phyloP scores from a whole-genome alignment of 92 coral and sea anemone species.

The Montipora capitata region DNA sequence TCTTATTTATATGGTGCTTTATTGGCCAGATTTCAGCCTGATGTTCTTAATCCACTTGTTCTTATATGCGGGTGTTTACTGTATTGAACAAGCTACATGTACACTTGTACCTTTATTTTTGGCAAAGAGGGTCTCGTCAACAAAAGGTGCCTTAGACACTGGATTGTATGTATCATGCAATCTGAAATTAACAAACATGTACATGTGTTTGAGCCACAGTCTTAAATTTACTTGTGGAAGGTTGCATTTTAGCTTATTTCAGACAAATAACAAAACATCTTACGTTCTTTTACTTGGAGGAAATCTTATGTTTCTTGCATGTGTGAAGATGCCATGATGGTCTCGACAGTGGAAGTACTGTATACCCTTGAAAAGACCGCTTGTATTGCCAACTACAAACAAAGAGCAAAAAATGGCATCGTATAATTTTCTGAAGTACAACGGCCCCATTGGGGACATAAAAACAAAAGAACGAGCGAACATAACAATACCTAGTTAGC shows the following conservation, averaged over 20 bases:
- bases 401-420: neutral
- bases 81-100: neutral
- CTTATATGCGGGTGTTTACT: neutral
- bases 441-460: too few species aligned
- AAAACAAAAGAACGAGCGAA: too few species aligned
- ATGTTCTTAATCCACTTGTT: too few species aligned
- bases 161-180: slow-evolving; percentile 79
- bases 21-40: too few species aligned
- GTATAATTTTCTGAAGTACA: neutral
- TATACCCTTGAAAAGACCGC: slow-evolving; percentile 89
- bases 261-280: slow-evolving; percentile 11
- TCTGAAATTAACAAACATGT: slow-evolving; percentile 47
- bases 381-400: slow-evolving; percentile 78
- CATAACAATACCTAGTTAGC: too few species aligned
- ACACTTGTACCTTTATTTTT: slow-evolving; percentile 66
- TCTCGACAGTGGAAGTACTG: slow-evolving; percentile 92
- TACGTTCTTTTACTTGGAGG: slow-evolving; percentile 85
- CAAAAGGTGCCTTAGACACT: slow-evolving; percentile 71
- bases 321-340: slow-evolving; percentile 91
- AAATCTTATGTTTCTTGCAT: slow-evolving; percentile 89
- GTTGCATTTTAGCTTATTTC: too few species aligned
- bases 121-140: slow-evolving; percentile 85
- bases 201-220: neutral
- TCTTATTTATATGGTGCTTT: too few species aligned
- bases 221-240: too few species aligned